phyloP scores from a whole-genome alignment of 2,888 invertebrate species.

The Scelioninae gen. 1 region DNA sequence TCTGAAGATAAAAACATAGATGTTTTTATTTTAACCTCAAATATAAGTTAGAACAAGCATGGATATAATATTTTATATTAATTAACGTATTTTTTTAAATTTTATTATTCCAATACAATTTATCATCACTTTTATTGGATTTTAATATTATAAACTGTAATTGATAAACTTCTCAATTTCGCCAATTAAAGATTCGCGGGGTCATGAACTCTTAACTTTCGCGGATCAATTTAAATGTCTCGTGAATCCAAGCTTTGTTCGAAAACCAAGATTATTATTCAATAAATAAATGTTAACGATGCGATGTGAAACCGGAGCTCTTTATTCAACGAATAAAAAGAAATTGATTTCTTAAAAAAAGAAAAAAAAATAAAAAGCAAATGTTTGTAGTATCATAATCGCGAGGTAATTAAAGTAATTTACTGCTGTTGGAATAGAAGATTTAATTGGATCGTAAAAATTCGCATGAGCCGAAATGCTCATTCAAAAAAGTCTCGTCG shows the following conservation, averaged over 20 bases:
- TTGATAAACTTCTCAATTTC: slow-evolving; percentile 12
- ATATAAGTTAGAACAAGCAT: too few relatives aligned
- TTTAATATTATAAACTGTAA: too few relatives aligned
- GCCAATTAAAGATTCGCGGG: slow-evolving; percentile 32
- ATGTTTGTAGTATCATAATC: slow-evolving; percentile 34
- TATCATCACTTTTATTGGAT: too few relatives aligned
- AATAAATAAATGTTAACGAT: not conserved
- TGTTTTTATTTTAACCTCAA: too few relatives aligned
- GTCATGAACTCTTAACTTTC: slow-evolving; percentile 45
- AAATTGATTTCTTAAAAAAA: not conserved
- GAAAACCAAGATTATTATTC: not conserved
- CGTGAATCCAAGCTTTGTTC: slow-evolving; percentile 4
- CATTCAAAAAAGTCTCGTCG: slow-evolving; percentile 17
- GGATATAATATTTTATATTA: too few relatives aligned
- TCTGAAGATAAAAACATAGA: too few relatives aligned
- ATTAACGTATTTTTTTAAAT: too few relatives aligned
- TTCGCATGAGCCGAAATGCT: not conserved
- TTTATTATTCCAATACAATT: too few relatives aligned
- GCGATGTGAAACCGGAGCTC: not conserved
- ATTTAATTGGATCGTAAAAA: slow-evolving; percentile 36
- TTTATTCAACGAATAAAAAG: not conserved
- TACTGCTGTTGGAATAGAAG: slow-evolving; percentile 19
- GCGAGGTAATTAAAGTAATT: slow-evolving; percentile 29
- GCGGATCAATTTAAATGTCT: slow-evolving; percentile 5
- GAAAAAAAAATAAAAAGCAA: slow-evolving; percentile 5